Base-by-base conservation (phyloP, 1,140 invertebrate species). In the Zaprionus tsacasi region DNA sequence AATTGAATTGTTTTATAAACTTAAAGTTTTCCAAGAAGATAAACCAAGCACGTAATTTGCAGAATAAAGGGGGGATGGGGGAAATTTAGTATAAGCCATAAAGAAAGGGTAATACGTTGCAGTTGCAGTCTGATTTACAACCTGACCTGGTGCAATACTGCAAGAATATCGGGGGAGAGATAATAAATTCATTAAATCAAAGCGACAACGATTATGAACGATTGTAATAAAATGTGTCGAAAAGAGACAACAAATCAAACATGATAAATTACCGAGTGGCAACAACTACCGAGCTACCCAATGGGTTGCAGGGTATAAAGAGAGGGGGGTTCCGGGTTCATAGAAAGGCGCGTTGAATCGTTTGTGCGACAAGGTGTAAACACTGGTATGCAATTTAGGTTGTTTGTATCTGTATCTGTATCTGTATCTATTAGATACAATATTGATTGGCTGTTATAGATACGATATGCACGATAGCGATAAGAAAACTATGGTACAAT, bases 371-470 rank as follows among this genome's bases (percentile, higher is more conserved):
- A 88, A 70, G 70, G 70, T 90, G 83, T 83, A 88, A 88, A 88
- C 83, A 89, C 73, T 89, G 85, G 75, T 81, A 89, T 89, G 85
- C 85, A 89, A 89, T 89, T 89, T 89, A 75, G 78, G 78, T 85
- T 73, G 59, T 76, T 64, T 79, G 56, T 54, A 8, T 60, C n/a
- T n/a, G n/a, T n/a, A n/a, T n/a, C n/a, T n/a, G n/a, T n/a, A n/a
- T n/a, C n/a, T 54, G 78, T 87, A 87, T 87, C 83, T 88, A 54
- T 74, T 79, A 87, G 79, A 83, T 88, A 87, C 82, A 79, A 87
- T 87, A 87, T 87, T 87, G 82, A 87, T 82, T 78, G 82, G 50
- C 55, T 71, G 67, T 79, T 33, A 52, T 25, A 87, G 79, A 82
- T 82, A 82, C 71, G 64, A n/a, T n/a, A n/a, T 11, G 8, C 15